These are phyloP conservation scores for Drosophila funebris DNA, from an alignment of 1,140 invertebrate genomes.

Conservation along the genomic window DNA sequence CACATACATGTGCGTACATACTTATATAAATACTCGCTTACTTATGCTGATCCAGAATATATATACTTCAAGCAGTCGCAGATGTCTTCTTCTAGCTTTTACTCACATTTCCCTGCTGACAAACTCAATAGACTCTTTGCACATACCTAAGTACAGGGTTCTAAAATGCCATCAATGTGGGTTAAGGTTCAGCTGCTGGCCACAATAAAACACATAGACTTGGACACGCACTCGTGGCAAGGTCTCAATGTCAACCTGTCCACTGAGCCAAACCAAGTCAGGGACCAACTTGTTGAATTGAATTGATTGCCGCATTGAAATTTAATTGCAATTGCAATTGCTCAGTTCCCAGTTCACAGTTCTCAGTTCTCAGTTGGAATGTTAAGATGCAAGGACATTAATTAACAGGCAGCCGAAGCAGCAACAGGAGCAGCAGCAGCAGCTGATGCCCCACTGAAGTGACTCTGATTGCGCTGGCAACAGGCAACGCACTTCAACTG, in stretches of 20 bases:
- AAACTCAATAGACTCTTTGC: no score
- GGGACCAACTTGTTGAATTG: constrained; percentile 71
- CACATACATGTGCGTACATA: no score
- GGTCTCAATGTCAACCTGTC: constrained; percentile 63
- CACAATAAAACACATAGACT: neutral
- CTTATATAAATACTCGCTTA: no score
- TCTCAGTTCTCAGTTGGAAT: constrained; percentile 57
- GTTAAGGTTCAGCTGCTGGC: constrained; percentile 29
- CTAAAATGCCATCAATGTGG: constrained; percentile 26
- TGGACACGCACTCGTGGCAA: neutral
- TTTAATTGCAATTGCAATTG: constrained; percentile 75
- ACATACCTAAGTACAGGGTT: no score
- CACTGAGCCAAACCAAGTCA: neutral
- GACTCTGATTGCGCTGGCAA: constrained; percentile 66
- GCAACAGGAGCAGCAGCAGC: neutral
- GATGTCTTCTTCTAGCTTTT: no score
- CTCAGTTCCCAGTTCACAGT: constrained; percentile 1
- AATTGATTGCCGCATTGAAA: constrained; percentile 78
- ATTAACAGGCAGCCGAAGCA: constrained; percentile 53
- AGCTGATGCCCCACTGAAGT: constrained; percentile 54
- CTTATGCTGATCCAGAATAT: no score
- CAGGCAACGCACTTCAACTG: constrained; percentile 7
- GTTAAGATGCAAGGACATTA: constrained; percentile 79
- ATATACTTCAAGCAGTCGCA: no score
- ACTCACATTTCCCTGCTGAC: no score